These are phyloP conservation scores for Plusia festucae DNA, from an alignment of 2,888 invertebrate genomes.

Conservation along the genomic window DNA sequence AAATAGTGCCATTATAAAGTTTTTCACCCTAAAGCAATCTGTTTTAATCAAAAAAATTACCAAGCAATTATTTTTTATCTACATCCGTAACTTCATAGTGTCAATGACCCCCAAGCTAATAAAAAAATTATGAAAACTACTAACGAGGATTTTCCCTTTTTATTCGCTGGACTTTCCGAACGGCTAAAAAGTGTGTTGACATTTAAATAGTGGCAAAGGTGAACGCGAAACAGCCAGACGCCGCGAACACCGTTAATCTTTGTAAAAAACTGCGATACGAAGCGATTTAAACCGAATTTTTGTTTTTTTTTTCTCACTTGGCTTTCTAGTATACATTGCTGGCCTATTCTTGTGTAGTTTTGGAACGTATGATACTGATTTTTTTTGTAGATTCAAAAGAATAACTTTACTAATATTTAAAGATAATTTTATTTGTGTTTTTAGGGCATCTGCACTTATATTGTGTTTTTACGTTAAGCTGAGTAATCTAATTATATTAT, in stretches of 20 bases:
- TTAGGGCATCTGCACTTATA: no score
- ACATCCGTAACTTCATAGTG: background rate
- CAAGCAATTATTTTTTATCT: no score
- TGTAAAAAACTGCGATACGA: constrained; percentile 36
- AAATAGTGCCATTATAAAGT: no score
- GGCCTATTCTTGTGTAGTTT: constrained; percentile 3
- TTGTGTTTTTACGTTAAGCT: no score
- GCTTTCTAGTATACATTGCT: constrained; percentile 9
- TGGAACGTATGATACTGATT: background rate
- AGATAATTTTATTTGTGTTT: no score
- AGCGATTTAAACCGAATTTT: constrained; percentile 24
- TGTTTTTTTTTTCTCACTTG: constrained; percentile 10
- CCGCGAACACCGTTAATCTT: constrained; percentile 41
- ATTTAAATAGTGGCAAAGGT: constrained; percentile 48
- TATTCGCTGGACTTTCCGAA: constrained; percentile 24
- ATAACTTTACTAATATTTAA: no score
- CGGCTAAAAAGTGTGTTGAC: constrained; percentile 24
- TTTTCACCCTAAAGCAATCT: no score
- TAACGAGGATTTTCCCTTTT: constrained; percentile 11
- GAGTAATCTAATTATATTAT: no score
- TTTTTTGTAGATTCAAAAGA: no score
- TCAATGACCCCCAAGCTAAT: background rate
- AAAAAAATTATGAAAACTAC: background rate
- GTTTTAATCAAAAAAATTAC: no score
- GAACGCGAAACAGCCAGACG: constrained; percentile 35